Evolutionary conservation across 23 tunicate genomes (phyloP).

Genomic region (Diplosoma virens): DNA sequence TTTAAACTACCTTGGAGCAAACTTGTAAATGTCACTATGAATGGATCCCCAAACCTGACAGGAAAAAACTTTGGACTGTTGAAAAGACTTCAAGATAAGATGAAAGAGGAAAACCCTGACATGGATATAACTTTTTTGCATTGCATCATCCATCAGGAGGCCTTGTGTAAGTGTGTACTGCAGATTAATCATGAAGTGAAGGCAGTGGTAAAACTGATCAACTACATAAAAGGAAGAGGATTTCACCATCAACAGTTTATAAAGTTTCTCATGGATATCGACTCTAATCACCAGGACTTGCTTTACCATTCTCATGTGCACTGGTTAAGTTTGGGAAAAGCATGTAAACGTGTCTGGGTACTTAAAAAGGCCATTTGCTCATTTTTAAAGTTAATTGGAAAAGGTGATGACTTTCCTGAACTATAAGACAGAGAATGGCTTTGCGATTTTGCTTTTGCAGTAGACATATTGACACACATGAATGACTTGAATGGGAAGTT

Average conservation of each 20-base stretch:
- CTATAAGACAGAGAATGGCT: slow-evolving; percentile 25
- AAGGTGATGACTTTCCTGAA: slow-evolving; percentile 24
- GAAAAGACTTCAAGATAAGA: slow-evolving; percentile 38
- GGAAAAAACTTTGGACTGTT: slow-evolving; percentile 35
- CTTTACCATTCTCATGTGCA: slow-evolving; percentile 34
- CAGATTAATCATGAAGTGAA: slow-evolving; percentile 38
- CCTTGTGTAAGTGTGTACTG: slow-evolving; percentile 17
- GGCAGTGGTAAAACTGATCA: slow-evolving; percentile 42
- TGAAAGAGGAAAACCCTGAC: no score
- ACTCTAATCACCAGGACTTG: slow-evolving; percentile 30
- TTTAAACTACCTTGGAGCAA: slow-evolving; percentile 4
- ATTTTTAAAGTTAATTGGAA: slow-evolving; percentile 25
- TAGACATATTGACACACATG: slow-evolving; percentile 31
- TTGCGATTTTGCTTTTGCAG: slow-evolving; percentile 29
- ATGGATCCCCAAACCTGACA: slow-evolving; percentile 35
- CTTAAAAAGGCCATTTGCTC: slow-evolving; percentile 24
- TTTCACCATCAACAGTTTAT: slow-evolving; percentile 31
- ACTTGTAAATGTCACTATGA: slow-evolving; percentile 29
- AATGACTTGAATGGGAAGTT: slow-evolving; percentile 26
- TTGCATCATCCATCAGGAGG: slow-evolving; percentile 32
- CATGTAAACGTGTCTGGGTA: slow-evolving; percentile 25
- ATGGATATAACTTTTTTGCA: no score
- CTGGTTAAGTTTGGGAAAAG: slow-evolving; percentile 37
- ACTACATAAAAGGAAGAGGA: slow-evolving; percentile 24
- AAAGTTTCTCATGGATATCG: slow-evolving; percentile 26